Evolutionary conservation across 2,113 vertebrate genomes (phyloP), one percentile per base, ranked within the genome.

Genomic region (Chionomys nivalis): DNA sequence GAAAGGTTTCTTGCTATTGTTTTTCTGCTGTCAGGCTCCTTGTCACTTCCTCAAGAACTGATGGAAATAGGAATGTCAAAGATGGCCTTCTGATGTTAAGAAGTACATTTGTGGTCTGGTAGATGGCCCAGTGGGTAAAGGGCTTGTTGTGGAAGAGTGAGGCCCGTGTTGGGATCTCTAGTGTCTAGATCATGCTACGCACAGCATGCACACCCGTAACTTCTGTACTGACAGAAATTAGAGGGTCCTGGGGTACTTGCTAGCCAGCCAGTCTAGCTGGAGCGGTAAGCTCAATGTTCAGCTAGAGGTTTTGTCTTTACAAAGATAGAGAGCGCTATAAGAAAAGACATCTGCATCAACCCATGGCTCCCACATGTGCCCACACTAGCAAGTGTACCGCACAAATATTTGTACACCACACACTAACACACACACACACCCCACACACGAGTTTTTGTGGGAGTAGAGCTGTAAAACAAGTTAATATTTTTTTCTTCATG

Each of bases 401-500:
- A 19, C n/a, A 66, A 44, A 65, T 23, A 26, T 39, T 39, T 65
- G 58, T 42, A 17, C 13, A 63, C 17, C 76, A 42, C 21, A 49
- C 44, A n/a, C 52, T 55, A 17, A 52, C 49, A 52, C 9, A 24
- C 76, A 10, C 19, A 58, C 44, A 49, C 13, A 73, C 19, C 6
- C 21, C 28, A 52, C 36, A 83, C 23, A 21, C 39, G 5, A 26
- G 3, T 42, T 42, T 65, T 44, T 33, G 9, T 65, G 82, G 26
- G 19, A 65, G 16, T 31, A 65, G 7, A 44, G 4, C 19, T 65
- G 26, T 86, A 72, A 96, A 92, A 52, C 72, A 44, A 3, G 3
- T 72, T 91, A 92, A 87, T 39, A 78, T 73, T 93, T 89, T 82
- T 89, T 21, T 87, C 33, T 96, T 55, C 49, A 7, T 88, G 90